Percentiles rank a stretch among this genome's conserved stretches.
Conservation (phyloP, 2,113 vertebrate genomes). For the Crocuta crocuta region DNA sequence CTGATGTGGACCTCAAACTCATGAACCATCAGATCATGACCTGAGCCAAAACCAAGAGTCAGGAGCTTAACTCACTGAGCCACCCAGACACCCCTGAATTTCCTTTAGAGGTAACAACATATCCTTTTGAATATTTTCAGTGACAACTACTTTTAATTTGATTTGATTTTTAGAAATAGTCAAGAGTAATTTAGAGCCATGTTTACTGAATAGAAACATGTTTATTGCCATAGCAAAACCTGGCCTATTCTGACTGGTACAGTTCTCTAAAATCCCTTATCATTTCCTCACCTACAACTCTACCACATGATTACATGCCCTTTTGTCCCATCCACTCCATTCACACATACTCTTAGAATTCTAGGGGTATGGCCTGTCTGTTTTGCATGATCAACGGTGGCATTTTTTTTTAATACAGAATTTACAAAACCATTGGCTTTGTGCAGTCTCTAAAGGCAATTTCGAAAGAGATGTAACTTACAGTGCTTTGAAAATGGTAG, state of each 20-base stretch:
- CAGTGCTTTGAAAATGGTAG: background rate
- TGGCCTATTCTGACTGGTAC: background rate
- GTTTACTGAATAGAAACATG: background rate
- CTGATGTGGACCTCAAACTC: too few species aligned
- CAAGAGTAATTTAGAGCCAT: background rate
- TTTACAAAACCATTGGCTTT: background rate
- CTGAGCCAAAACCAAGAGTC: too few species aligned
- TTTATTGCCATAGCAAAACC: background rate
- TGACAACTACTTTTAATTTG: background rate
- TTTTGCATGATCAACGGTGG: background rate
- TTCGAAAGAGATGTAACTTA: constrained; percentile 1
- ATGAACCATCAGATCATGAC: too few species aligned
- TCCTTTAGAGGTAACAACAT: background rate
- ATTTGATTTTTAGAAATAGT: background rate
- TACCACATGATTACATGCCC: background rate
- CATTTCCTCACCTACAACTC: background rate
- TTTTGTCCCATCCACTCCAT: background rate
- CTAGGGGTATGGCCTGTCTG: background rate
- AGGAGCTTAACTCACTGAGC: too few species aligned
- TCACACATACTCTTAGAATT: background rate
- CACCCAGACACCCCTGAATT: background rate
- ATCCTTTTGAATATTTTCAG: background rate
- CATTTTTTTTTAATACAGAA: background rate
- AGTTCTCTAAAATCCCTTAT: background rate
- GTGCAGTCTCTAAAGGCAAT: background rate